These are phyloP conservation scores for Cardiocondyla obscurior DNA, from an alignment of 1,140 invertebrate species.

Conservation along the genomic window DNA sequence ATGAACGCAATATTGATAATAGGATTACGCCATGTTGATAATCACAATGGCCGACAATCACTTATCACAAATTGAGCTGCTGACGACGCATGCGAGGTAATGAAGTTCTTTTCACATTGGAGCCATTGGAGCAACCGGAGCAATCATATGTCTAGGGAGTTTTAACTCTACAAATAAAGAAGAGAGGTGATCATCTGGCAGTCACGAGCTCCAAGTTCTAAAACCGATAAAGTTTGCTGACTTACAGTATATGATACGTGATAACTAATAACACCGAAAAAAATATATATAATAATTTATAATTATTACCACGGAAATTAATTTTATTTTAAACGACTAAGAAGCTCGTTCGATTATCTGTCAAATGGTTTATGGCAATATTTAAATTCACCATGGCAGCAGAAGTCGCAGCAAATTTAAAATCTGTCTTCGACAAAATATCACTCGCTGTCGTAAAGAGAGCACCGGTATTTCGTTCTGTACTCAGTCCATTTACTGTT, in stretches of 20 bases:
- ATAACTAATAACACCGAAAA: no score
- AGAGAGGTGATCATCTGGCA: no score
- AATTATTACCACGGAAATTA: no score
- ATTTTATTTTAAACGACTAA: not conserved
- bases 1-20: conserved; percentile 23
- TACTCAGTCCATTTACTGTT: conserved; percentile 58
- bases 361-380: not conserved
- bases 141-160: no score
- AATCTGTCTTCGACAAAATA: conserved; percentile 82
- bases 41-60: not conserved
- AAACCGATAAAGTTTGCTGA: no score
- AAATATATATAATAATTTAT: no score
- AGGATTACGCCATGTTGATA: conserved; percentile 22
- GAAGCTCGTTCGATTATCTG: not conserved
- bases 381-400: conserved; percentile 83
- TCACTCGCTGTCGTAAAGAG: conserved; percentile 80
- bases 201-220: no score
- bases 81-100: not conserved
- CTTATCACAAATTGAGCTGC: not conserved
- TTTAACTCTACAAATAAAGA: no score
- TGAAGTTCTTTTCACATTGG: no score
- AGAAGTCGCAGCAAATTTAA: conserved; percentile 84
- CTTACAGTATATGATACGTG: no score
- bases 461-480: conserved; percentile 77
- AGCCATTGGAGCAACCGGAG: no score